A percentile compares a stretch with the other conserved stretches of the same genome.
These are phyloP conservation scores for Rhagium mordax DNA, from an alignment of 2,888 invertebrate genomes.

Conservation along the genomic window DNA sequence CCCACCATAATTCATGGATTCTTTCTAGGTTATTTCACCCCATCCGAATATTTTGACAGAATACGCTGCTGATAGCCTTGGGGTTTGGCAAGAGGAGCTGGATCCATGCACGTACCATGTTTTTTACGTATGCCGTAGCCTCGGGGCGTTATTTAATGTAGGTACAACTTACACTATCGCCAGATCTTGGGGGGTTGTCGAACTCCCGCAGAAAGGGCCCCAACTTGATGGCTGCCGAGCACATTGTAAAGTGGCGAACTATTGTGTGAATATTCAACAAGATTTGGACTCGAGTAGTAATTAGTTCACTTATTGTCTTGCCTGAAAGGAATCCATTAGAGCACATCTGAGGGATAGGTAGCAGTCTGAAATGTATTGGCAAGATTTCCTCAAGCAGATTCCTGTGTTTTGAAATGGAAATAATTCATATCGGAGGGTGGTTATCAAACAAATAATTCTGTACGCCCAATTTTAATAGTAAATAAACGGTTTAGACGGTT, in stretches of 20 bases:
- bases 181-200: conserved; percentile 8
- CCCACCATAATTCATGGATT: too few relatives aligned
- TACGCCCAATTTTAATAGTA: background rate
- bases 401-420: conserved; percentile 1
- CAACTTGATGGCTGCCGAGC: conserved; percentile 47
- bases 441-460: background rate
- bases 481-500: background rate
- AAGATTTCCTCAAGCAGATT: background rate
- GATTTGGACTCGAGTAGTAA: conserved; percentile 36
- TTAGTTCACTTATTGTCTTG: conserved; percentile 47
- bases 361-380: conserved; percentile 2
- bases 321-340: conserved; percentile 42
- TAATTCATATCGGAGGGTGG: background rate
- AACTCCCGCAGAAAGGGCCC: conserved; percentile 22
- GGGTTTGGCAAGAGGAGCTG: background rate
- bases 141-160: background rate
- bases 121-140: background rate
- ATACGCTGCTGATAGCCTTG: background rate
- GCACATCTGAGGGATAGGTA: conserved; percentile 21
- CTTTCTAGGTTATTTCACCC: too few relatives aligned
- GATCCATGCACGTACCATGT: background rate
- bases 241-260: conserved; percentile 50
- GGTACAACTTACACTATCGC: background rate
- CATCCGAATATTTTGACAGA: too few relatives aligned
- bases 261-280: conserved; percentile 44